Conservation (phyloP, 2,888 invertebrate genomes). For the Encarsia formosa region DNA sequence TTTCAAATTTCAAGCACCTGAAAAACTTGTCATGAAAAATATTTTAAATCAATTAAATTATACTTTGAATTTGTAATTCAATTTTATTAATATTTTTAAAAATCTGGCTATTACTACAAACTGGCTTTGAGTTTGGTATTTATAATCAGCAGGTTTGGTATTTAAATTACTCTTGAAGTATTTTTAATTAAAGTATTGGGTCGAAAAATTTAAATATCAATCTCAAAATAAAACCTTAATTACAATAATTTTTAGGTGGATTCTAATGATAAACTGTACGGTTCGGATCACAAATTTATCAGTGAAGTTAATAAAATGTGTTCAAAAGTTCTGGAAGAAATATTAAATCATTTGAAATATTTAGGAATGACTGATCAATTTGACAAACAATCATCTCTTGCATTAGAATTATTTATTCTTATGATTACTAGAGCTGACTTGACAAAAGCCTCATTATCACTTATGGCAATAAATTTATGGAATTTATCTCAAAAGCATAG, state of each 20-base stretch:
- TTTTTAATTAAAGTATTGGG: too few species aligned
- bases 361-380: constrained; percentile 59
- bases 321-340: constrained; percentile 71
- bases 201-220: neutral
- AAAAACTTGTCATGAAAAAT: too few species aligned
- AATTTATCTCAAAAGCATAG: constrained; percentile 68
- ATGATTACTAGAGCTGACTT: constrained; percentile 66
- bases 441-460: constrained; percentile 58
- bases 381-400: constrained; percentile 67
- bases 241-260: constrained; percentile 61
- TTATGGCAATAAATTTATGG: constrained; percentile 78
- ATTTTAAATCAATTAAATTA: too few species aligned
- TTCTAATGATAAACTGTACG: constrained; percentile 89
- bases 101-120: too few species aligned
- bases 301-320: constrained; percentile 74
- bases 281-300: constrained; percentile 82
- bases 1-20: too few species aligned
- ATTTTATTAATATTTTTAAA: constrained; percentile 6
- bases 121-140: too few species aligned
- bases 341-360: constrained; percentile 69
- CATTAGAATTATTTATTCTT: constrained; percentile 70
- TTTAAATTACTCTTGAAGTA: too few species aligned
- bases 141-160: too few species aligned
- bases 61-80: too few species aligned
- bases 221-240: neutral